Evolutionary conservation across 2,113 vertebrate species (phyloP), one percentile per base, ranked within the genome.

Genomic region (Neofelis nebulosa): DNA sequence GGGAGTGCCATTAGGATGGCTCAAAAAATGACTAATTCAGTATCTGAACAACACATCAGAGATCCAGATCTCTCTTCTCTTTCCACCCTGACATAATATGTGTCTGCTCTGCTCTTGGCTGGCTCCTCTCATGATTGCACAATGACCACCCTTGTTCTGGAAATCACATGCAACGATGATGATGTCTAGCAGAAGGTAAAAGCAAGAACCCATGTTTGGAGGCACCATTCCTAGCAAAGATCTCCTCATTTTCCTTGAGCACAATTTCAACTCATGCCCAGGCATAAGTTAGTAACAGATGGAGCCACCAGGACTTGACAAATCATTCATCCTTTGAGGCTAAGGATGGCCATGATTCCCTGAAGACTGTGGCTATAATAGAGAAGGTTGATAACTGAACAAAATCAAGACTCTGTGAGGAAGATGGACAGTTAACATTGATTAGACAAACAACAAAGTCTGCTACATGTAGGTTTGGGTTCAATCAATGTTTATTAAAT

Each of bases 401-500:
- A 92, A 94, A 93, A 65, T 13, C 69, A 83, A 45, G 41, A 23
- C 3, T 80, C 4, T 79, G 9, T 41, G 66, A 90, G 55, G 3
- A 85, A 78, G 5, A 71, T 3, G 15, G 21, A 18, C 33, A 61
- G 19, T 74, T 88, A 86, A 14, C 7, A 36, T 4, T 86, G 48
- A 23, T 88, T 45, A 80, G 65, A 68, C 36, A 86, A 71, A 88
- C 36, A 61, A 5, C 38, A 73, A 31, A 63, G 21, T 74, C 15
- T 69, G 4, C 63, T 92, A 5, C 29, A 19, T 76, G 4, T 25
- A 95, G 85, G 41, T 79, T 84, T 71, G 33, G 14, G 15, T 31
- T 83, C 7, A 63, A 19, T 63, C 10, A 21, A 1, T 95, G 31
- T 89, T 96, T 94, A 80, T 63, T 89, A 86, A 73, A 41, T 69